Base-by-base conservation (phyloP, 2,797 vertebrate genomes). In the Manis pentadactyla region DNA sequence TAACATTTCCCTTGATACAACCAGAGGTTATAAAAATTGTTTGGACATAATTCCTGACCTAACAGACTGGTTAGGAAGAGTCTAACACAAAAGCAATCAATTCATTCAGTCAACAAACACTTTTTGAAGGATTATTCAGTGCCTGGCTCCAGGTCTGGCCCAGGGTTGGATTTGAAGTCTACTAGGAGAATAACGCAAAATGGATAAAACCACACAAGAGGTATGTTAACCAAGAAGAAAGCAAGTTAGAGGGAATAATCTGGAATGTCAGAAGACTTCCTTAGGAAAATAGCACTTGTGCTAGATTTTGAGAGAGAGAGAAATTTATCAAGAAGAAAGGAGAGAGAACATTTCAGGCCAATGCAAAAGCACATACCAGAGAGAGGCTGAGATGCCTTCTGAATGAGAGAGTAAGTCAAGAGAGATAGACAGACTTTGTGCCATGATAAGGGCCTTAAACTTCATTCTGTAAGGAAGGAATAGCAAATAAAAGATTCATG, bases 1-100 rank as follows among this genome's bases (percentile, higher is more conserved):
- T 77, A 92, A 31, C 51, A 94, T 63, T 73, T 90, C 19, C 29
- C 23, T 79, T 42, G 14, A 93, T 59, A 85, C 25, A 90, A 91
- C 37, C 3, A 89, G 31, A 86, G 7, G 7, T 90, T 69, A 18
- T 57, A 89, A 69, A 97, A 89, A 9, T 57, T 83, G 19, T 68
- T 46, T 37, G 49, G 55, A 77, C 37, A 51, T 75, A 89, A 86
- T 46, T 59, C 29, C 31, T 90, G 11, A 13, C 27, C 74, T 83
- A 34, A 42, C 31, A 82, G 49, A 93, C 37, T 64, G 90, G 31
- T 71, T 15, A 78, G n/a, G 49, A 92, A 96, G 61, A 79, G 2
- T 51, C 31, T 49, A 94, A 63, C n/a, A 87, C 25, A 93, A 94
- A 90, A 90, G 19, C 21, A 83, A 90, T 63, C 73, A 63, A 94